These are phyloP conservation scores for Phymastichus coffea DNA, from an alignment of 1,140 invertebrate species.

Conservation along the genomic window DNA sequence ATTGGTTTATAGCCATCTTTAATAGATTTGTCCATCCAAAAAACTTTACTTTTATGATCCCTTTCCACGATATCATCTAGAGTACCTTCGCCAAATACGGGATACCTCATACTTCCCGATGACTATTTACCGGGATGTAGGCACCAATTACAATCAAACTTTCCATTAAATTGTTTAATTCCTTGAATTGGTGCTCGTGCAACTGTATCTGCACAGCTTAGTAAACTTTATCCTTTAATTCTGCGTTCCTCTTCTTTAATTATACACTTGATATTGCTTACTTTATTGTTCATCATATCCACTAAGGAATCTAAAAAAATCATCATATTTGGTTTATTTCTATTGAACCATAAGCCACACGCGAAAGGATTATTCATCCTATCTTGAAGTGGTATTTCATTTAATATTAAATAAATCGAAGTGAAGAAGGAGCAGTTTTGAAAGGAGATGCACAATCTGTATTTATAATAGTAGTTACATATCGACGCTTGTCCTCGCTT, in stretches of 20 bases:
- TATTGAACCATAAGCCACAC: constrained; percentile 16
- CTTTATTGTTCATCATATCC: neutral
- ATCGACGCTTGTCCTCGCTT: neutral
- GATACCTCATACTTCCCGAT: neutral
- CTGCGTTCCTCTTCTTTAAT: neutral
- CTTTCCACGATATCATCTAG: neutral
- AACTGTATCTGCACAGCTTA: neutral
- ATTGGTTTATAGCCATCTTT: neutral
- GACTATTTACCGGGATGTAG: neutral
- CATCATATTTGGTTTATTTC: constrained; percentile 12
- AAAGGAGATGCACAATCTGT: constrained; percentile 12
- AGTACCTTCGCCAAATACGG: neutral
- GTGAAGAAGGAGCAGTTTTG: neutral
- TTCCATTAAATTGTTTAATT: constrained; percentile 14
- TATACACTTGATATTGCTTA: neutral
- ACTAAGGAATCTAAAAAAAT: constrained; percentile 10
- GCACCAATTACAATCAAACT: constrained; percentile 11
- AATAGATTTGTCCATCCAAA: constrained; percentile 1
- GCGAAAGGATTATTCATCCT: neutral
- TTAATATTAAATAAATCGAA: constrained; percentile 8
- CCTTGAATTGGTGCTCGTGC: constrained; percentile 5
- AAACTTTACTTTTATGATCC: neutral
- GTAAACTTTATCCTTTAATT: constrained; percentile 1
- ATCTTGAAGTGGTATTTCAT: constrained; percentile 8
- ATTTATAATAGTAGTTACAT: constrained; percentile 2